These are phyloP conservation scores for Saturnia pavonia DNA, from an alignment of 2,888 invertebrate genomes.

Conservation along the genomic window DNA sequence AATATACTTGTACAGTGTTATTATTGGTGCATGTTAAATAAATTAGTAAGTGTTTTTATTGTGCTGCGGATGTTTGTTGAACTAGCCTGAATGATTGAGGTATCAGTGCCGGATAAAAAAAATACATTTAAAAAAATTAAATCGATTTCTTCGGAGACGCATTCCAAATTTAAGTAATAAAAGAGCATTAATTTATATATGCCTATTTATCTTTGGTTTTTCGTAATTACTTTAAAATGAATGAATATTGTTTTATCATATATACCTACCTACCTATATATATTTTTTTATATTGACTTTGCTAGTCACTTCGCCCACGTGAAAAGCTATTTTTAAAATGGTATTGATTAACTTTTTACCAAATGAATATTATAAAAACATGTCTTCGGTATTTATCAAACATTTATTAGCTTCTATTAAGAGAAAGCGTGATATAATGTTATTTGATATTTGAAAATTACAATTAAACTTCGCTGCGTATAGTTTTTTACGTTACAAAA, in stretches of 20 bases:
- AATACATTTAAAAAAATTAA: background rate
- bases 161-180: conserved; percentile 24
- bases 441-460: no score
- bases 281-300: background rate
- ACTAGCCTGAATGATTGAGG: background rate
- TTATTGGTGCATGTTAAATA: conserved; percentile 52
- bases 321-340: background rate
- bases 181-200: background rate
- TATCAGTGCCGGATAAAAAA: conserved; percentile 14
- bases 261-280: background rate
- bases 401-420: no score
- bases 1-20: conserved; percentile 54
- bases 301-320: background rate
- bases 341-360: background rate
- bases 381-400: no score
- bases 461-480: no score
- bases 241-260: background rate
- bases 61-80: conserved; percentile 18
- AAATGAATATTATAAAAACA: background rate
- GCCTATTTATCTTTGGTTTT: background rate
- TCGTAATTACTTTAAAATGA: background rate
- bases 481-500: no score
- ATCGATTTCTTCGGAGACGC: conserved; percentile 18
- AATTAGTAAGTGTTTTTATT: conserved; percentile 44
- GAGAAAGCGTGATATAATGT: no score